Base-by-base conservation (phyloP, 2,113 vertebrate genomes). In the Lophochroa leadbeateri region DNA sequence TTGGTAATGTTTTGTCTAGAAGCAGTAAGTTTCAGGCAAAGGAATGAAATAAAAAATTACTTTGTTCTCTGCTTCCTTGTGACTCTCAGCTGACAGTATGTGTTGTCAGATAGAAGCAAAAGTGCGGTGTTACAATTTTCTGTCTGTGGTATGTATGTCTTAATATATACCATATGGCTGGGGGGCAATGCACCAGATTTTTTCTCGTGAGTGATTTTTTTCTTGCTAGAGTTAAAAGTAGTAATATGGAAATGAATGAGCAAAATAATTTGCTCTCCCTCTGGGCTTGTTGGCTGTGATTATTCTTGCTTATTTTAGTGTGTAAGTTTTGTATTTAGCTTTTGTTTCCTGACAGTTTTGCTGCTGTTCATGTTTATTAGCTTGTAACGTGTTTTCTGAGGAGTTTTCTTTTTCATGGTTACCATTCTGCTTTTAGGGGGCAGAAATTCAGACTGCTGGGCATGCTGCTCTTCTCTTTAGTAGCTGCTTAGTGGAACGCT, bases 81-180 rank as follows among this genome's bases (percentile, higher is more conserved):
- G 33, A 79, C 90, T 96, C 91, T 94, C 75, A 83, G 50, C 92
- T 95, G 72, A 64, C 69, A 60, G 61, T 65, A 20, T 80, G 57
- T 84, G 80, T 80, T 91, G 91, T 74, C 88, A 95, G 93, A 94
- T 75, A 96, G 74, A 92, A 97, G 82, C 44, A 96, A 37, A 80
- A 97, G 75, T 50, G 9, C 10, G 12, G 88, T 81, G 80, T 93
- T 96, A 93, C n/a, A 82, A 31, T 91, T 96, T 96, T 95, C 71
- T 88, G 84, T 74, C 88, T 95, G 46, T 86, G 74, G 15, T 91
- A 88, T 89, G 12, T 83, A 53, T 70, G 29, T 90, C 91, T 76
- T 72, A 96, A 96, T 95, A 89, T 81, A 72, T 65, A 78, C 67
- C 71, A 95, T 95, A 92, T 97, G 93, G 58, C 72, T 74, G 77